Evolutionary conservation across 2,888 invertebrate genomes (phyloP).

Genomic region (Erynnis tages): DNA sequence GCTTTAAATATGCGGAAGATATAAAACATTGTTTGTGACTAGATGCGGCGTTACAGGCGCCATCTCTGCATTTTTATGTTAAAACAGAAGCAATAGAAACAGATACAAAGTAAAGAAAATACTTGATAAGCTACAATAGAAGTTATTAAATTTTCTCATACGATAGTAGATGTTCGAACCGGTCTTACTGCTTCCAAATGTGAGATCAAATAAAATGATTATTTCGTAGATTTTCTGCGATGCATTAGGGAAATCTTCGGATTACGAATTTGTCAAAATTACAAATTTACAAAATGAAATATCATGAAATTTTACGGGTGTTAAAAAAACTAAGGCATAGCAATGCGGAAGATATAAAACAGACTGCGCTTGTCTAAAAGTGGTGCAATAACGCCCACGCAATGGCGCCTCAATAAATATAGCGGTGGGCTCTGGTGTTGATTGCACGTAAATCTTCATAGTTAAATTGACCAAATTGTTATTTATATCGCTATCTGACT

Average conservation of each 20-base stretch:
- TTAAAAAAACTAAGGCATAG: neutral
- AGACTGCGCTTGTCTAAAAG: conserved; percentile 22
- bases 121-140: too few relatives aligned
- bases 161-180: too few relatives aligned
- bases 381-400: conserved; percentile 8
- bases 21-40: conserved; percentile 46
- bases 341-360: conserved; percentile 13
- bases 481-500: neutral
- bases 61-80: neutral
- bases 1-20: conserved; percentile 68
- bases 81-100: too few relatives aligned
- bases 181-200: too few relatives aligned
- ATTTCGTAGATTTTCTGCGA: too few relatives aligned
- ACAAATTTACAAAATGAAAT: too few relatives aligned
- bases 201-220: too few relatives aligned
- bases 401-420: conserved; percentile 23
- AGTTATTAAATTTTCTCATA: too few relatives aligned
- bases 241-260: too few relatives aligned
- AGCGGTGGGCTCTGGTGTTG: conserved; percentile 3
- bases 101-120: too few relatives aligned
- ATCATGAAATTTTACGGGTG: neutral
- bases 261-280: too few relatives aligned
- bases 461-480: neutral
- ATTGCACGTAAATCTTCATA: conserved; percentile 3
- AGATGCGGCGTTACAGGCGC: neutral